These are phyloP conservation scores for Acleris holmiana DNA, from an alignment of 2,888 invertebrate species.

Conservation along the genomic window DNA sequence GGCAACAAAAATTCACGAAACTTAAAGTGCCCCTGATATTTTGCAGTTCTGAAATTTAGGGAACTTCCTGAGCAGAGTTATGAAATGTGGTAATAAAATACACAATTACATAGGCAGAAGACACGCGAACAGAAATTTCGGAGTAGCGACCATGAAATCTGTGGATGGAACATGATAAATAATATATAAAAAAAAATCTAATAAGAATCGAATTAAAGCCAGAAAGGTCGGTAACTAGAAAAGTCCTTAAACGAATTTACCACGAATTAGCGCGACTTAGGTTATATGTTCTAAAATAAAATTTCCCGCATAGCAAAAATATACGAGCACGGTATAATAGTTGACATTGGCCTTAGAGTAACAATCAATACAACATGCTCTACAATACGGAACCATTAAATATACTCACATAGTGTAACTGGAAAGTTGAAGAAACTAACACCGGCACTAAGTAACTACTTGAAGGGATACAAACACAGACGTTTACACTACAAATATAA, in stretches of 20 bases:
- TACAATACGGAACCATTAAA: slow-evolving; percentile 47
- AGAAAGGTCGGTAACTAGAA: too few species aligned
- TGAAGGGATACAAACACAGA: slow-evolving; percentile 45
- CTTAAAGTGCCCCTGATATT: too few species aligned
- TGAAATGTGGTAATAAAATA: background rate
- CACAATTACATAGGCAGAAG: background rate
- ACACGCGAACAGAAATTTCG: background rate
- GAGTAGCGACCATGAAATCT: background rate
- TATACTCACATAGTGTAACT: slow-evolving; percentile 63
- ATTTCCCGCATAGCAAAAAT: slow-evolving; percentile 15
- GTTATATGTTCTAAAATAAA: background rate
- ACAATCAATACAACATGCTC: slow-evolving; percentile 72
- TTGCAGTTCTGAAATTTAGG: too few species aligned
- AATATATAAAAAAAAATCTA: background rate
- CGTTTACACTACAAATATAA: slow-evolving; percentile 53
- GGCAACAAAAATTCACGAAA: too few species aligned
- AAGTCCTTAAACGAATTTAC: background rate
- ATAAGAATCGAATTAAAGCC: background rate
- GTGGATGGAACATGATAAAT: background rate
- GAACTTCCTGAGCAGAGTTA: too few species aligned
- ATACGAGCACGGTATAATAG: slow-evolving; percentile 35
- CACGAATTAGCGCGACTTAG: background rate
- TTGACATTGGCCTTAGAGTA: slow-evolving; percentile 75
- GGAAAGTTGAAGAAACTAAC: slow-evolving; percentile 54
- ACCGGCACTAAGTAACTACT: slow-evolving; percentile 55